These are phyloP conservation scores for Callyntrura sp. DNA, from an alignment of 2,888 invertebrate species.

Conservation along the genomic window DNA sequence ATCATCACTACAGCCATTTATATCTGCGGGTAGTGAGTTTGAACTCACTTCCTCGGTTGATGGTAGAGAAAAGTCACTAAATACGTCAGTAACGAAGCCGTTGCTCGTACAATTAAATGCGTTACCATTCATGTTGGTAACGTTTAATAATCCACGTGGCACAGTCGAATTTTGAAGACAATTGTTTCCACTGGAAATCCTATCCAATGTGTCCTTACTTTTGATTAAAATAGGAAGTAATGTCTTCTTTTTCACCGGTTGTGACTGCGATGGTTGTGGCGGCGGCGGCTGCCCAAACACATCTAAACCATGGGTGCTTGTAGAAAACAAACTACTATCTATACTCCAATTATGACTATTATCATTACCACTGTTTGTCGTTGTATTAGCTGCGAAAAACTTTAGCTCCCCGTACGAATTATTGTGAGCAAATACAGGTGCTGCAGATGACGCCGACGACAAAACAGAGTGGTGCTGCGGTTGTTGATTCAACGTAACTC, in stretches of 20 bases:
- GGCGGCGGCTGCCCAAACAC: background rate
- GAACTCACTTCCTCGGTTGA: no score
- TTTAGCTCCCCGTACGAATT: background rate
- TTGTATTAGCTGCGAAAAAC: background rate
- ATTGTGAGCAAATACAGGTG: background rate
- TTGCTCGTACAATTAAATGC: background rate
- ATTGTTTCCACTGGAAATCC: conserved; percentile 27
- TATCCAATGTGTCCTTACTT: conserved; percentile 23
- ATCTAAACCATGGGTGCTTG: background rate
- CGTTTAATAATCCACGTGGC: no score
- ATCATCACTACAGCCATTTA: no score
- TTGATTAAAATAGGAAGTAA: conserved; percentile 4
- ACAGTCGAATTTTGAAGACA: background rate
- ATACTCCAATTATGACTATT: background rate
- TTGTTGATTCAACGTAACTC: no score
- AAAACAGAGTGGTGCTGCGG: background rate
- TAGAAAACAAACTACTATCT: background rate
- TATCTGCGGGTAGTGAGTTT: no score
- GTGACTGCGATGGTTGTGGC: background rate
- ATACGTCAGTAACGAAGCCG: no score
- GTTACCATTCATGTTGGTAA: no score
- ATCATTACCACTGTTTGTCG: background rate
- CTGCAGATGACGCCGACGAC: background rate
- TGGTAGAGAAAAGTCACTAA: no score
- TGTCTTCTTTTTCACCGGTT: background rate